Evolutionary conservation across 2,113 vertebrate species (phyloP).

Genomic region (Cyprinodon tularosa): DNA sequence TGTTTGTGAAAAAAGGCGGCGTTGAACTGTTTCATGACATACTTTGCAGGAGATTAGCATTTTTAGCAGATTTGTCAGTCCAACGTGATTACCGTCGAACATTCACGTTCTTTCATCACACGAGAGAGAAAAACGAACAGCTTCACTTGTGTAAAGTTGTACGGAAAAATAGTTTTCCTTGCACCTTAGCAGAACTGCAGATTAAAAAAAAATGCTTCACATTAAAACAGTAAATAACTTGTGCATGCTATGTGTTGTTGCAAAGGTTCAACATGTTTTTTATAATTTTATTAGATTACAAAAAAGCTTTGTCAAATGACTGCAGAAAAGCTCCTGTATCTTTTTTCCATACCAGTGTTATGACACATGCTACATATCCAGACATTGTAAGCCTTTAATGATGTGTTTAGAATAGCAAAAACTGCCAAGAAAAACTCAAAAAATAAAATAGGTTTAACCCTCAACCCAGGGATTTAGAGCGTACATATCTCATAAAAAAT

Average conservation of each 20-base stretch:
- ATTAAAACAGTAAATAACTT: neutral
- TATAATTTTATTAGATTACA: neutral
- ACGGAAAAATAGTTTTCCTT: constrained; percentile 4
- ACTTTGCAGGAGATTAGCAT: constrained; percentile 45
- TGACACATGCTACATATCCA: neutral
- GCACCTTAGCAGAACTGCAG: neutral
- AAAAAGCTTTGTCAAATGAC: neutral
- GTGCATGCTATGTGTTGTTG: neutral
- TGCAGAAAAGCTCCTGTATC: neutral
- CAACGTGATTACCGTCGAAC: constrained; percentile 10
- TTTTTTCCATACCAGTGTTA: neutral
- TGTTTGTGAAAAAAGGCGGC: constrained; percentile 47
- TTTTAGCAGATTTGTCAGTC: constrained; percentile 37
- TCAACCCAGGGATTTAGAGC: neutral
- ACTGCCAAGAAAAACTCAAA: neutral
- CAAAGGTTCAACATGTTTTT: neutral
- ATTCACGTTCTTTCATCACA: constrained; percentile 10
- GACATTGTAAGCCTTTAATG: neutral
- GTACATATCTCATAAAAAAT: neutral
- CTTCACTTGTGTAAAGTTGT: constrained; percentile 4
- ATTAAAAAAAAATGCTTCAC: neutral
- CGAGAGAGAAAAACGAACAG: neutral
- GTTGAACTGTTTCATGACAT: constrained; percentile 48
- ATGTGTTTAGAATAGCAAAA: neutral
- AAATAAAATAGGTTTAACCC: neutral